Base-by-base conservation (phyloP, 2,888 invertebrate genomes). In the Zaprionus obscuricornis region DNA sequence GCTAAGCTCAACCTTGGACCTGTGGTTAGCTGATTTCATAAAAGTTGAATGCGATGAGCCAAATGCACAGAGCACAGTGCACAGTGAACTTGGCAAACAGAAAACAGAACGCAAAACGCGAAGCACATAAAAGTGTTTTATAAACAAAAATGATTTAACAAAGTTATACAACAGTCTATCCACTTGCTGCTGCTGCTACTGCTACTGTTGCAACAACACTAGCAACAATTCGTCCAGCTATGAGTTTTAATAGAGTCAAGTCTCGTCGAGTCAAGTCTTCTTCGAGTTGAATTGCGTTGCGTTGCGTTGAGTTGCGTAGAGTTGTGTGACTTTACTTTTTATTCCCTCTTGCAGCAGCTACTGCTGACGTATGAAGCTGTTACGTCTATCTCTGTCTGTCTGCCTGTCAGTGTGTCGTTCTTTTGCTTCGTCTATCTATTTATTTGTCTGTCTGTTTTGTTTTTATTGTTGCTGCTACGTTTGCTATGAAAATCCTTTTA, bases 141-240 rank as follows among this genome's bases (percentile, higher is more conserved):
- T 70, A 85, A 79, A 85, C 79, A 79, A 70, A 81, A 75, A 75
- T 85, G 62, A 75, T 81, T 83, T 67, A 78, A 68, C 69, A 69
- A 78, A 76, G 79, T 78, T 75, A 52, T 16, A 43, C n/a, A 37
- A 7, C 14, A 16, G 5, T 22, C 7, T 4, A 4, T 22, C 5
- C 4, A 22, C 16, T 24, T 37, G 13, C 13, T 13, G 18, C 39
- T 7, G 39, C 13, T 29, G 10, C n/a, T n/a, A n/a, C n/a, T n/a
- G n/a, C 36, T 43, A 36, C 55, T 47, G 33, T 66, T 39, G 37
- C 13, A 31, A 34, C 40, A 8, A n/a, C 54, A 33, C 5, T 24
- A 40, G 43, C 17, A 45, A 45, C 51, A n/a, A n/a, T n/a, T n/a
- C n/a, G n/a, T n/a, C n/a, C n/a, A n/a, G n/a, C n/a, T n/a, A n/a